Evolutionary conservation across 2,113 vertebrate species (phyloP).

Genomic region (Saguinus midas): DNA sequence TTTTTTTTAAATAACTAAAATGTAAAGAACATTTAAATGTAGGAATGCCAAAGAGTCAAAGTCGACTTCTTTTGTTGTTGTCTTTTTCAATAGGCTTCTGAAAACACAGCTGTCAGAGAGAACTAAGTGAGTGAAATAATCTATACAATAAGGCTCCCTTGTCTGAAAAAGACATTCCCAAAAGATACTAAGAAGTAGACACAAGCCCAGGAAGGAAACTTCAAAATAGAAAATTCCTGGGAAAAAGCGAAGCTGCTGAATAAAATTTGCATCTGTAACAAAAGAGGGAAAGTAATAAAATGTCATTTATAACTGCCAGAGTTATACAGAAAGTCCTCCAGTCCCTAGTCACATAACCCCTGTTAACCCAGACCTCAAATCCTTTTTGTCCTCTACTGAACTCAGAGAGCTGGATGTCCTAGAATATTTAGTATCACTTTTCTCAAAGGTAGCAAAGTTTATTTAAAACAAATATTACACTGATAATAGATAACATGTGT

Average conservation of each 20-base stretch:
- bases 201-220: not conserved
- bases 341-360: conserved; percentile 11
- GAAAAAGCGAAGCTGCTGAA: conserved; percentile 49
- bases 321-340: not conserved
- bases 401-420: not conserved
- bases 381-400: not conserved
- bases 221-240: conserved; percentile 56
- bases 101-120: not conserved
- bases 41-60: not conserved
- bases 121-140: not conserved
- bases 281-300: not conserved
- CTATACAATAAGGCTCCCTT: not conserved
- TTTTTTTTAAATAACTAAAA: not conserved
- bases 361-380: not conserved
- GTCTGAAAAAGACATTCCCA: not conserved
- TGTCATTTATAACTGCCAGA: not conserved
- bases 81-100: not conserved
- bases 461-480: not conserved
- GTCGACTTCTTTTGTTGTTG: not conserved
- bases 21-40: not conserved
- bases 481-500: not conserved
- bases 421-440: not conserved
- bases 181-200: not conserved
- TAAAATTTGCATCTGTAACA: not conserved
- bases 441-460: not conserved